Conservation (phyloP, 2,113 vertebrate species). For the Geococcyx californianus region DNA sequence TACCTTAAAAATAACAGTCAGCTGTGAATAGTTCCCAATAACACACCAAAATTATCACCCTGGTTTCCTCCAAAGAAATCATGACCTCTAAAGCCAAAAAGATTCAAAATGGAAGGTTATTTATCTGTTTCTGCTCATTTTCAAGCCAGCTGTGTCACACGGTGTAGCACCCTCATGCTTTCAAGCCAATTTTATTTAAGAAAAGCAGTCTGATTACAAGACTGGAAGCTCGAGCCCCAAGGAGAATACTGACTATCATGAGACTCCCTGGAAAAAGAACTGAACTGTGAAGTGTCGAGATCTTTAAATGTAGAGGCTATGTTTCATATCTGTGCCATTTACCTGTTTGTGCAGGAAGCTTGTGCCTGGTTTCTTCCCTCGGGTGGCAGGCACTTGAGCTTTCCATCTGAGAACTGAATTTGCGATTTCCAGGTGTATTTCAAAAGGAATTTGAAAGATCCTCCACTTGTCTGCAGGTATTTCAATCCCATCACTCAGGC, state of each 20-base stretch:
- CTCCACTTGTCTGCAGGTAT: conserved; percentile 30
- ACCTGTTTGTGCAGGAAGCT: background rate
- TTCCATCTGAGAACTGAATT: background rate
- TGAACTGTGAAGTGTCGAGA: background rate
- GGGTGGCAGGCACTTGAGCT: background rate
- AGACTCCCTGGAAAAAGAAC: background rate
- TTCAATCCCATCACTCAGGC: conserved; percentile 38
- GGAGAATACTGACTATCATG: background rate
- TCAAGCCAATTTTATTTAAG: background rate
- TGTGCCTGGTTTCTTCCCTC: background rate
- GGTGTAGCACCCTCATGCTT: background rate
- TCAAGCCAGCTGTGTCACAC: background rate
- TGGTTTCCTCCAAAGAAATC: background rate
- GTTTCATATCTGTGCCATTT: background rate
- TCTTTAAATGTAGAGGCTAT: background rate
- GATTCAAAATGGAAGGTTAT: background rate
- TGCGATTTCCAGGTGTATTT: conserved; percentile 62
- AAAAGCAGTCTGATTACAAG: background rate
- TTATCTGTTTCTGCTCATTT: background rate
- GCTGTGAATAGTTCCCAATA: background rate
- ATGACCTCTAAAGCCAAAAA: background rate
- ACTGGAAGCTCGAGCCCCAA: background rate
- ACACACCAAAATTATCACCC: background rate
- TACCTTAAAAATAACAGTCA: background rate
- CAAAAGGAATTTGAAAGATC: conserved; percentile 52